These are phyloP conservation scores for Tenthredo notha DNA, from an alignment of 2,888 invertebrate genomes.

Conservation along the genomic window DNA sequence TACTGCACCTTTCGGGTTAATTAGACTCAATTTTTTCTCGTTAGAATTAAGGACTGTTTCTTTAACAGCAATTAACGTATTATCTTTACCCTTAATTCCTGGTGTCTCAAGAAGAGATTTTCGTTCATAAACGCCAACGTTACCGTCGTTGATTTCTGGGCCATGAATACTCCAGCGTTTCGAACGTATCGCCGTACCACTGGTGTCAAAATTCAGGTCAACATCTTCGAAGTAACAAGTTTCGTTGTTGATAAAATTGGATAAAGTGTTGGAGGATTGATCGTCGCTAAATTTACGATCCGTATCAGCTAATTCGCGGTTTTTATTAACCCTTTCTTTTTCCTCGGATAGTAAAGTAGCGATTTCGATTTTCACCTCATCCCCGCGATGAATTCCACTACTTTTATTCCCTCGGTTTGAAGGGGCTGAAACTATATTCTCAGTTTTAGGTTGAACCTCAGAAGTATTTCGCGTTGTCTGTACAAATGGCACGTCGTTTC, in stretches of 20 bases:
- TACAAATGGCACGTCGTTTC: not conserved
- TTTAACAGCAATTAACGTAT: not conserved
- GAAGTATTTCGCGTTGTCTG: not conserved
- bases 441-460: not conserved
- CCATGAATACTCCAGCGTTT: conserved; percentile 49
- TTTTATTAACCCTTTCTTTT: not conserved
- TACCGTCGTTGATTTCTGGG: not conserved
- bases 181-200: not conserved
- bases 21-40: not conserved
- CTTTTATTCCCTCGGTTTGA: not conserved
- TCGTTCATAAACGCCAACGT: not conserved
- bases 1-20: not conserved
- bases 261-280: not conserved
- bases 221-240: not conserved
- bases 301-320: not conserved
- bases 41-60: not conserved
- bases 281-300: conserved; percentile 23
- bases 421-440: not conserved
- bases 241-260: conserved; percentile 11
- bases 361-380: not conserved
- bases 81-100: not conserved
- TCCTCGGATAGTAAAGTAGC: not conserved
- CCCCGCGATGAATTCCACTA: not conserved
- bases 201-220: not conserved
- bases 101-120: not conserved